Evolutionary conservation across 2,888 invertebrate species (phyloP), one percentile per base, ranked within the genome.

Genomic region (Hermaeophaga mercurialis): DNA sequence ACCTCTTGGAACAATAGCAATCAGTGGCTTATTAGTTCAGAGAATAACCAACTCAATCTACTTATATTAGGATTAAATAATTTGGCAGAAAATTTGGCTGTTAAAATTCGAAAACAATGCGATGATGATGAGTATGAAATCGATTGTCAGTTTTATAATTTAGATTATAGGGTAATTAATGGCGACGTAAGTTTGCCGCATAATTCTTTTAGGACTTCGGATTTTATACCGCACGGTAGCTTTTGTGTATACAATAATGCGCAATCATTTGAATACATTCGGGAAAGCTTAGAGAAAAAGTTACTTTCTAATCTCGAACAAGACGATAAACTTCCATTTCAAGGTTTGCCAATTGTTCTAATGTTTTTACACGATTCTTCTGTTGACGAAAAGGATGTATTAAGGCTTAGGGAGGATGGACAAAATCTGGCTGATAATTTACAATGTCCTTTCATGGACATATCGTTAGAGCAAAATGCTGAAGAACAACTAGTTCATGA

Each of bases 171-270:
- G 71, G 87, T 92, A 72, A 89, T 94, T 67, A 91, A 90, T 67
- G 94, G 93, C 53, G 93, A 94, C 79, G 90, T 91, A 68, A 85
- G 84, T 70, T 81, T 89, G 70, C 87, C 87, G 22, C 86, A 88
- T 39, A 93, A 94, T 76, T 88, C 90, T 44, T 89, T 93, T 71
- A 84, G 87, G 69, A 89, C 90, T 22, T 86, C 90, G 48, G 91
- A 94, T 77, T 94, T 94, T 75, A 87, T 89, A 72, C 94, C 95
- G 22, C 93, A 95, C 75, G 95, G 95, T 88, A 79, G 91, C 69
- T 90, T 91, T 78, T 92, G 92, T 77, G 90, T 92, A 15, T 97
- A 91, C 77, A 91, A 94, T 70, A 93, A 94, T 71, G 90, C 90
- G 67, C 90, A 92, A 70, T 91, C 94, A 0, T 91, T 96, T 71